Evolutionary conservation across 2,797 vertebrate genomes (phyloP), one percentile per base, ranked within the genome.

Genomic region (Sciaenops ocellatus): DNA sequence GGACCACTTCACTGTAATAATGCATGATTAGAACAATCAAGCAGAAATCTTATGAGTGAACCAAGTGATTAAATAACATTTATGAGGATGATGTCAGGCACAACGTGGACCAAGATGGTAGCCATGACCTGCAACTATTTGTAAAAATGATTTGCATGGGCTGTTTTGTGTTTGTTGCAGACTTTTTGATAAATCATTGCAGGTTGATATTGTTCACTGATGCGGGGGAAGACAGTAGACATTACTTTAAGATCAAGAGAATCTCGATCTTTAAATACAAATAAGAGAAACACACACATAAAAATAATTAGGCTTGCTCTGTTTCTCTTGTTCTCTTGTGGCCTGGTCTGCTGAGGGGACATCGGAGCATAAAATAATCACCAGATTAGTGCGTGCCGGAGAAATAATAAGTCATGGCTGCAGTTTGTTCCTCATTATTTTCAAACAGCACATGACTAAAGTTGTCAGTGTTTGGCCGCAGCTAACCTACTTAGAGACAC

Each of bases 401-500:
- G 66, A 73, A 82, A 85, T 78, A 76, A 81, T 78, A 81, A 81
- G 73, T 72, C 78, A 73, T 28, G 28, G 69, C 48, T 87, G 73
- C 70, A 51, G 46, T 85, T 87, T 82, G 74, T 73, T 80, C 80
- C 83, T 90, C 67, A 79, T 90, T 89, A 90, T 83, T 79, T 73
- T 75, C 67, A 81, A 85, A 70, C 47, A 66, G 51, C 68, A 69
- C 62, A 81, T 69, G 73, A 73, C 63, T 71, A 42, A 34, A 71
- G 55, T 57, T 61, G 77, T 84, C 71, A 74, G 42, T 48, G 75
- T 79, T 78, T 78, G 68, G 61, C 61, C 64, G 26, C 34, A 48
- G 24, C 54, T 34, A 88, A 84, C 74, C 70, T 67, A 61, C 65
- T 81, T 11, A 74, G 62, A 83, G 75, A 85, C 67, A 69, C 55